phyloP scores from a whole-genome alignment of 2,113 vertebrate genomes.

The Sisor rabdophorus region DNA sequence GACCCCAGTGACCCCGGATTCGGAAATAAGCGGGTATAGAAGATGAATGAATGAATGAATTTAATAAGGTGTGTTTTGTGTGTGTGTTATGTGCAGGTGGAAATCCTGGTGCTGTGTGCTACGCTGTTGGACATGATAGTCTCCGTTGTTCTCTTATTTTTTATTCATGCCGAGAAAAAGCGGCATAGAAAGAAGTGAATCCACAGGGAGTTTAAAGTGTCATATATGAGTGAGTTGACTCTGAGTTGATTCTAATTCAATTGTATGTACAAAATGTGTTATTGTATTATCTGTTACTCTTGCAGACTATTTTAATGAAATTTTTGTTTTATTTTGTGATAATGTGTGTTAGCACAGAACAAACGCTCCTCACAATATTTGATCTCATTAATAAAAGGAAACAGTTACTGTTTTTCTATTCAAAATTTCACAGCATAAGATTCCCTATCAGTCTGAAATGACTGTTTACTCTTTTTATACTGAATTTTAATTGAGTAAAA shows the following conservation, averaged over 20 bases:
- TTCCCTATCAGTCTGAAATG: no score
- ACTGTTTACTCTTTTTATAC: background rate
- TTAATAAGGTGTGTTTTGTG: slow-evolving; percentile 31
- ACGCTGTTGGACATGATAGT: slow-evolving; percentile 54
- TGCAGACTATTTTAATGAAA: background rate
- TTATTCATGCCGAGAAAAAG: slow-evolving; percentile 50
- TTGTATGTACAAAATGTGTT: background rate
- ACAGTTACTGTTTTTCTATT: no score
- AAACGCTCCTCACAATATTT: no score
- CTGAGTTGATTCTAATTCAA: background rate
- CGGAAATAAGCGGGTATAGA: no score
- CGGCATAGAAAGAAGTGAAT: background rate
- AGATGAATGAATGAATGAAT: no score
- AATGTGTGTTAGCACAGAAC: background rate
- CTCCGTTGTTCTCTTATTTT: slow-evolving; percentile 59
- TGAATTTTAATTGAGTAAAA: background rate
- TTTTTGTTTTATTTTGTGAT: background rate
- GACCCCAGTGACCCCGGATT: no score
- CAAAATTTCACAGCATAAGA: background rate
- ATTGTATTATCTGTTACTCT: background rate
- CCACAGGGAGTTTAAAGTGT: background rate
- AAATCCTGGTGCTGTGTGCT: slow-evolving; percentile 53
- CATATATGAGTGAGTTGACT: background rate
- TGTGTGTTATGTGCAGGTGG: slow-evolving; percentile 51
- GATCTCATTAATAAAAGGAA: no score